Percentiles rank a stretch among this genome's conserved stretches.
Conservation (phyloP, 2,113 vertebrate species). For the Brienomyrus longianalis region DNA sequence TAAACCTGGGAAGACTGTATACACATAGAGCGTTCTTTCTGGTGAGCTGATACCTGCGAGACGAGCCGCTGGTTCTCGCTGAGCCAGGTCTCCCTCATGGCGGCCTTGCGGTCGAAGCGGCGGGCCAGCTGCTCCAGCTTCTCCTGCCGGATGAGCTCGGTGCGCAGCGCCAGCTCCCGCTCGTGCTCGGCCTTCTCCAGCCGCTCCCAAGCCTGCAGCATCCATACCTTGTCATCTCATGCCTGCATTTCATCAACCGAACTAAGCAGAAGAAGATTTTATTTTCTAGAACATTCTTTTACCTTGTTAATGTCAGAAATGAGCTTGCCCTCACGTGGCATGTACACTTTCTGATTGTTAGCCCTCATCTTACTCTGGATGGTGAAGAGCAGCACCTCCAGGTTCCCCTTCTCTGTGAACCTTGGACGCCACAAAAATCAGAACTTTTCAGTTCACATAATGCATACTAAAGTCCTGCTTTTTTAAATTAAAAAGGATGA, state of each 20-base stretch:
- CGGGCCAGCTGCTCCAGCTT: constrained; percentile 95
- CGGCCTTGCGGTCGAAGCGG: constrained; percentile 92
- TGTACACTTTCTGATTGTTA: constrained; percentile 97
- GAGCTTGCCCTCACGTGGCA: constrained; percentile 92
- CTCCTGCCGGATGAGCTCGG: constrained; percentile 92
- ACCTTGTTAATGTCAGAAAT: constrained; percentile 98
- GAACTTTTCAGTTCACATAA: no score
- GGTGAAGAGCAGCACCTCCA: constrained; percentile 93
- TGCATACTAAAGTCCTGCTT: background rate
- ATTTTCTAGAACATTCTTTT: background rate
- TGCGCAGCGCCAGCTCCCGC: constrained; percentile 89
- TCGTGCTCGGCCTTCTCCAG: constrained; percentile 98
- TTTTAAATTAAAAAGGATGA: background rate
- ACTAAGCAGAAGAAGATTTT: background rate
- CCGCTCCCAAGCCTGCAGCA: constrained; percentile 83
- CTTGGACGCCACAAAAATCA: constrained; percentile 44
- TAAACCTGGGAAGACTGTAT: background rate
- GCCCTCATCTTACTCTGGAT: constrained; percentile 98
- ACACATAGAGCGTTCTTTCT: background rate
- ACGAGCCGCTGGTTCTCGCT: constrained; percentile 94
- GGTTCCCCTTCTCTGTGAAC: constrained; percentile 95
- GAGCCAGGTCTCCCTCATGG: constrained; percentile 98
- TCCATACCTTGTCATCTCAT: background rate
- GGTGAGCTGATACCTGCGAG: constrained; percentile 70
- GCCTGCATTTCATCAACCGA: background rate